Base-by-base conservation (phyloP, 1,140 invertebrate genomes). In the Proctacanthus coquilletti region DNA sequence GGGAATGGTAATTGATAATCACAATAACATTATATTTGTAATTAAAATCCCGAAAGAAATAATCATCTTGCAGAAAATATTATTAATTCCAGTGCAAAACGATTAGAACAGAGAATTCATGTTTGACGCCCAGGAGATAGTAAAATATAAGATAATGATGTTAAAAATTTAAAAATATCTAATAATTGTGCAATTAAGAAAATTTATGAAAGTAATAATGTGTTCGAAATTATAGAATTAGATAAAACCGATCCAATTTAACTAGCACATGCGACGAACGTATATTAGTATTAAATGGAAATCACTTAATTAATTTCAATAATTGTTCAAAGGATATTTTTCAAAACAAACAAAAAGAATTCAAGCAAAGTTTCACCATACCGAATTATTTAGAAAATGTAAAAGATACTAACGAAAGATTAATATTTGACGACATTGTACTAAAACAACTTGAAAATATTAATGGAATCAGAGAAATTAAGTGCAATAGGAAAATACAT, bases 41-140 rank as follows among this genome's bases (percentile, higher is more conserved):
- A 32, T 32, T 17, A 32, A 32, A 32, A 13, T 32, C 17, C 30
- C 30, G 17, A 32, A 32, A 32, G 30, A 32, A 32, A 6, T 6
- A 13, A 6, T 17, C 13, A 13, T 13, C 9, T 25, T 25, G n/a
- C 6, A 25, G n/a, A 25, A 8, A 25, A 25, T 25, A 8, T 6
- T 25, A 25, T 25, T n/a, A 25, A 25, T 25, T 25, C 23, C 23
- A 25, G n/a, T 25, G n/a, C 6, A 25, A 25, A 25, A 8, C 23
- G 23, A 25, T 25, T 8, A 25, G 6, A 25, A 8, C 6, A 6
- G n/a, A 25, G 23, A 25, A 25, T 8, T 25, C 23, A 25, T 25
- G n/a, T 25, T 25, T 25, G 23, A 25, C 6, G n/a, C n/a, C n/a
- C n/a, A 25, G 6, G n/a, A 6, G 23, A n/a, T 25, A 25, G n/a